These are phyloP conservation scores for Palythoa grandiflora DNA, from an alignment of 92 coral and sea anemone genomes.

Conservation along the genomic window DNA sequence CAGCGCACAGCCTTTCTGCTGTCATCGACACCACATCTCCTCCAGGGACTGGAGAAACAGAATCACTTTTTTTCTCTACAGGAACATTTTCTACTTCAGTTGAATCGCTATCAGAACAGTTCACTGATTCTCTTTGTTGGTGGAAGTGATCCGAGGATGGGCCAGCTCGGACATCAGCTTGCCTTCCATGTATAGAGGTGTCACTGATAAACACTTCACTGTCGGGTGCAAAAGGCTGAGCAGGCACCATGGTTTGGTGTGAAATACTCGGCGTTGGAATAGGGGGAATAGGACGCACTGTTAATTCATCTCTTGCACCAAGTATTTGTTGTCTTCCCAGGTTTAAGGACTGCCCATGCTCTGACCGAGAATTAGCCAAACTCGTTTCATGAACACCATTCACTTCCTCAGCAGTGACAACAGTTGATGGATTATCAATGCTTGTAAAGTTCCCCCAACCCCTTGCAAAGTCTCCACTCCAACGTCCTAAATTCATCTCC, in stretches of 20 bases:
- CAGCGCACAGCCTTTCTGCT: constrained; percentile 66
- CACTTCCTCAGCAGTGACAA: constrained; percentile 40
- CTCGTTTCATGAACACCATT: constrained; percentile 12
- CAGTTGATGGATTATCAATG: constrained; percentile 44
- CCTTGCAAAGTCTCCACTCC: constrained; percentile 51
- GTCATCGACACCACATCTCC: constrained; percentile 67
- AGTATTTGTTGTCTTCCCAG: neutral
- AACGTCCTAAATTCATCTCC: constrained; percentile 62
- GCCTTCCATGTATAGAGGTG: neutral
- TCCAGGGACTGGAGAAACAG: constrained; percentile 49
- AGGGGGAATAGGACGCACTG: neutral
- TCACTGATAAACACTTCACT: neutral
- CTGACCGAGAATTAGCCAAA: constrained; percentile 3
- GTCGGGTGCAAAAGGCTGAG: neutral
- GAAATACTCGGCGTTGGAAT: neutral
- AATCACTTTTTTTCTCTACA: constrained; percentile 25
- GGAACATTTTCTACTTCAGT: neutral
- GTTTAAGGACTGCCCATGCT: constrained; percentile 1
- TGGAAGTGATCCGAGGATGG: neutral
- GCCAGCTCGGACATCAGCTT: neutral
- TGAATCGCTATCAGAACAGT: constrained; percentile 3
- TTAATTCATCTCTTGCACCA: neutral
- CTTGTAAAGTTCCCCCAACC: constrained; percentile 59
- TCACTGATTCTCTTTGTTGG: neutral
- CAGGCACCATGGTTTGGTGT: neutral